phyloP scores from a whole-genome alignment of 2,797 vertebrate species.

The Peromyscus nudipes region DNA sequence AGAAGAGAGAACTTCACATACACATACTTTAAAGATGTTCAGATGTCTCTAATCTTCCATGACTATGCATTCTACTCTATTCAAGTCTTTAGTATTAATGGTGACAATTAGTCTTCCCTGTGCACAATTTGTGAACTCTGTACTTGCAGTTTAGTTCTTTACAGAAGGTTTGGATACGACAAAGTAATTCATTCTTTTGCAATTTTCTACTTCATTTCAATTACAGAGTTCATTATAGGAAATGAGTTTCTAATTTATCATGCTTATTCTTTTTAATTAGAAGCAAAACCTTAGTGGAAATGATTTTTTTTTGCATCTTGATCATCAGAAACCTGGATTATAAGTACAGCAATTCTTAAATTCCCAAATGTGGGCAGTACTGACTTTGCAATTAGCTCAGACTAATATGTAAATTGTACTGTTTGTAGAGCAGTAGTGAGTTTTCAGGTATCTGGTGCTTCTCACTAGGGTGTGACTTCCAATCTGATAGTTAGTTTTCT shows the following conservation, averaged over 20 bases:
- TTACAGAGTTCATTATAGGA: slow-evolving; percentile 76
- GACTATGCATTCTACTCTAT: neutral
- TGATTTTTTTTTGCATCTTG: neutral
- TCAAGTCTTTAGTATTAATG: slow-evolving; percentile 74
- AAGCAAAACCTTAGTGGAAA: slow-evolving; percentile 74
- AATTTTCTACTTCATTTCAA: slow-evolving; percentile 87
- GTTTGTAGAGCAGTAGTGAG: neutral
- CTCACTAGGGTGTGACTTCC: neutral
- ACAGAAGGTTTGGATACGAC: slow-evolving; percentile 77
- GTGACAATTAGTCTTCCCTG: slow-evolving; percentile 75
- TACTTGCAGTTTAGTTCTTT: slow-evolving; percentile 80
- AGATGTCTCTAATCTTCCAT: neutral
- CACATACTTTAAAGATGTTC: neutral
- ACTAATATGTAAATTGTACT: neutral
- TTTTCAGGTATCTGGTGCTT: neutral
- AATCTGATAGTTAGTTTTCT: too few relatives aligned
- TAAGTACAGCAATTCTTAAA: neutral
- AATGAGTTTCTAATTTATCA: slow-evolving; percentile 74
- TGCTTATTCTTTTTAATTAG: slow-evolving; percentile 85
- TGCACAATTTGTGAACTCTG: slow-evolving; percentile 62
- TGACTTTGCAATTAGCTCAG: slow-evolving; percentile 23
- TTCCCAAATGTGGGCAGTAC: neutral
- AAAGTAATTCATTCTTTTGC: slow-evolving; percentile 74
- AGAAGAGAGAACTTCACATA: neutral
- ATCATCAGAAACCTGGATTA: slow-evolving; percentile 38